A percentile compares a stretch with the other conserved stretches of the same genome.
Conservation (phyloP, 1,140 invertebrate genomes). For the Thalassaphorura encarpata region DNA sequence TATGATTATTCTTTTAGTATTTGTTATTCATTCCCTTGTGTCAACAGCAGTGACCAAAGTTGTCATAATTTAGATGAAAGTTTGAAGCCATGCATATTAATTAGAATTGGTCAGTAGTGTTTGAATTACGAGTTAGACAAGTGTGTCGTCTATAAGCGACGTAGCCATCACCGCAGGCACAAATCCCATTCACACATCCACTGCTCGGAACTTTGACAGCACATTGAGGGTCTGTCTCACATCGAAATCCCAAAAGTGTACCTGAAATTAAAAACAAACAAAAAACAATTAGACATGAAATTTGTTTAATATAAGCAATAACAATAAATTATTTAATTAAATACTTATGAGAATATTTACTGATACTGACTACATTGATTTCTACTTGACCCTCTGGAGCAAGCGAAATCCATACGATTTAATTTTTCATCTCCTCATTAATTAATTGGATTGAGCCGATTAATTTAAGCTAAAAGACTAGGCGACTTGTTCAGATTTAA, state of each 20-base stretch:
- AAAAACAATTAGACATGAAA: neutral
- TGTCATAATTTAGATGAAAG: no score
- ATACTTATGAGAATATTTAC: neutral
- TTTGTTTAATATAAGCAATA: neutral
- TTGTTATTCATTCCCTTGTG: no score
- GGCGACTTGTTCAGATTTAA: no score
- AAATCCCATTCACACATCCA: conserved; percentile 57
- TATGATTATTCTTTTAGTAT: no score
- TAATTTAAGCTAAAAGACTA: no score
- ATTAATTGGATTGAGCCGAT: no score
- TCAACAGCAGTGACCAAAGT: no score
- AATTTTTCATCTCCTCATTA: no score
- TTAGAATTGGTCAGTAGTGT: neutral
- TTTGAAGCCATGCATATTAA: no score
- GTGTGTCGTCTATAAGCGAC: conserved; percentile 75
- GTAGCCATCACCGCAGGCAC: conserved; percentile 66
- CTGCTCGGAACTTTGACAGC: conserved; percentile 68
- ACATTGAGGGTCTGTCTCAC: conserved; percentile 60
- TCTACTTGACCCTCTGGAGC: neutral
- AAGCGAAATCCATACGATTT: neutral
- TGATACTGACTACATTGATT: neutral
- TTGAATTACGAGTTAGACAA: conserved; percentile 74
- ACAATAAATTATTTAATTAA: neutral
- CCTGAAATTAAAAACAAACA: conserved; percentile 45
- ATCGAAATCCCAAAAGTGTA: conserved; percentile 62